These are phyloP conservation scores for Venturia canescens DNA, from an alignment of 1,140 invertebrate genomes.

Conservation along the genomic window DNA sequence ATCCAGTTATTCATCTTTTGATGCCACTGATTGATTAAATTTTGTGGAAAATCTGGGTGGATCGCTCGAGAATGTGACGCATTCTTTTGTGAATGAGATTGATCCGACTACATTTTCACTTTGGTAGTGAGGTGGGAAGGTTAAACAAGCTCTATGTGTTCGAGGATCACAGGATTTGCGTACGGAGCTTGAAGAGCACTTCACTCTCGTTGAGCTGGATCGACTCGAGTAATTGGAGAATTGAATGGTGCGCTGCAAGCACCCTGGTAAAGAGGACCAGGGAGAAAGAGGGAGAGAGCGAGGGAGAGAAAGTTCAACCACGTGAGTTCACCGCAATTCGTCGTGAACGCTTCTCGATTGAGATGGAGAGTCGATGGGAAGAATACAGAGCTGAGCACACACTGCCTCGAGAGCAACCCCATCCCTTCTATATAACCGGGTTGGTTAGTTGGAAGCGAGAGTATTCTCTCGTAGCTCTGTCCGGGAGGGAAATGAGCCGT, in stretches of 20 bases:
- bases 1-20: too few species aligned
- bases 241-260: slow-evolving; percentile 31
- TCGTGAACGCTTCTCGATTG: slow-evolving; percentile 32
- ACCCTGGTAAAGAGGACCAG: slow-evolving; percentile 7
- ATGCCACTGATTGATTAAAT: too few species aligned
- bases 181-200: slow-evolving; percentile 29
- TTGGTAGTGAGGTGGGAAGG: not conserved
- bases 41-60: too few species aligned
- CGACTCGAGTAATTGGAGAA: slow-evolving; percentile 32
- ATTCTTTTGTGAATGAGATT: not conserved
- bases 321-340: slow-evolving; percentile 27
- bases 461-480: slow-evolving; percentile 7
- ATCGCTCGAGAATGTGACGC: not conserved
- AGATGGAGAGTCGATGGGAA: slow-evolving; percentile 30
- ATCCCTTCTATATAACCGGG: not conserved
- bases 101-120: slow-evolving; percentile 13
- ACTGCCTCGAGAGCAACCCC: not conserved
- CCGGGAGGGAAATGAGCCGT: slow-evolving; percentile 23
- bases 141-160: slow-evolving; percentile 21
- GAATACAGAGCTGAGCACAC: slow-evolving; percentile 32
- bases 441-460: slow-evolving; percentile 8
- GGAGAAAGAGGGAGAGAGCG: not conserved
- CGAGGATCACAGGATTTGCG: slow-evolving; percentile 24
- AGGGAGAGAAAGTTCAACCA: slow-evolving; percentile 2
- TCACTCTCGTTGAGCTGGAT: slow-evolving; percentile 30